These are phyloP conservation scores for Pheucticus melanocephalus DNA, from an alignment of 2,113 vertebrate species.

Conservation along the genomic window DNA sequence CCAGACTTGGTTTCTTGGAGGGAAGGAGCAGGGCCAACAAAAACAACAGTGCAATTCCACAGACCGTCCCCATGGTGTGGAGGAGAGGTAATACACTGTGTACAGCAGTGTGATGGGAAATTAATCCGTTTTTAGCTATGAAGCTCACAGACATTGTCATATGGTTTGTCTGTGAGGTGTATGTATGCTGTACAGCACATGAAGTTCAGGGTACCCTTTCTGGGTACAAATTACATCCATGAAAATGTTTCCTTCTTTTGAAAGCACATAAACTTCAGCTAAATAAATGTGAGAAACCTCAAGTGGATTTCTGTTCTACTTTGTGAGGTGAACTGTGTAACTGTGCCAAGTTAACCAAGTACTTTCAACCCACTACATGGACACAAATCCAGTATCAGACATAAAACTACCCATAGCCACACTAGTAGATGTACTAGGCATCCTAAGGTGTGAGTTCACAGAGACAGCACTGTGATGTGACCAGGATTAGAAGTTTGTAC, in stretches of 20 bases:
- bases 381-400: neutral
- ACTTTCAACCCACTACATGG: neutral
- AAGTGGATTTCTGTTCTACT: neutral
- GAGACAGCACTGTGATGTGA: neutral
- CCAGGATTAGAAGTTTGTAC: neutral
- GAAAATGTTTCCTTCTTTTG: neutral
- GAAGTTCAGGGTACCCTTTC: neutral
- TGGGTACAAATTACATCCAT: neutral
- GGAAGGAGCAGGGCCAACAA: neutral
- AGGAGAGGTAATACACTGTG: neutral
- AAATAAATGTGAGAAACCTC: neutral
- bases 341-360: neutral
- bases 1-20: neutral
- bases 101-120: neutral
- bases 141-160: neutral
- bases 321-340: neutral
- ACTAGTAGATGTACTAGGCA: neutral
- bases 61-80: accelerated
- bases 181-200: neutral
- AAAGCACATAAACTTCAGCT: neutral
- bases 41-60: neutral
- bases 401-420: neutral
- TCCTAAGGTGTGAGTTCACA: neutral
- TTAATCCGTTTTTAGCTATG: neutral
- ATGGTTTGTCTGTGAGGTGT: neutral